phyloP scores from a whole-genome alignment of 2,113 vertebrate genomes.

The Polyodon spathula region DNA sequence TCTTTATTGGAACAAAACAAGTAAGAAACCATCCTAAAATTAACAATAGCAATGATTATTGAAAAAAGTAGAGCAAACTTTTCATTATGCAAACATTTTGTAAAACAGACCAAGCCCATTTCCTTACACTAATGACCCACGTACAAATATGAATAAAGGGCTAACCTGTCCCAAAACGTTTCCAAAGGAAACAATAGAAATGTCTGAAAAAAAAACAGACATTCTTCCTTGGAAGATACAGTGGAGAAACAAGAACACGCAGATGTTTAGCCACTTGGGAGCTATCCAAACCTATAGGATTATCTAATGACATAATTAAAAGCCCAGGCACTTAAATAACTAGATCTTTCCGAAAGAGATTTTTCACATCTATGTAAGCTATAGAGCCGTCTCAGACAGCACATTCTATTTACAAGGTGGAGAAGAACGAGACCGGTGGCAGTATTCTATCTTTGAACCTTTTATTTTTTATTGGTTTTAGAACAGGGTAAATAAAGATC shows the following conservation, averaged over 20 bases:
- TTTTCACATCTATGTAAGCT: constrained; percentile 7
- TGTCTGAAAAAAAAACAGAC: not conserved
- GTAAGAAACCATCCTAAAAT: no score
- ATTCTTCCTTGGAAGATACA: not conserved
- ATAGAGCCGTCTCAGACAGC: constrained; percentile 4
- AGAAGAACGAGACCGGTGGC: constrained; percentile 4
- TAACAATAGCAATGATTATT: not conserved
- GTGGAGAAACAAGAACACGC: constrained; percentile 1
- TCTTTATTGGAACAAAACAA: not conserved
- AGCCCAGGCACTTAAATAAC: constrained; percentile 20
- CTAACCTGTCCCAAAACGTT: no score
- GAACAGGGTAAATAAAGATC: constrained; percentile 1
- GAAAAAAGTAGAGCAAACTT: no score
- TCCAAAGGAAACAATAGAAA: not conserved
- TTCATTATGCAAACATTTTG: not conserved
- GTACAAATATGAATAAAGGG: no score
- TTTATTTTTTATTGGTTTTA: not conserved
- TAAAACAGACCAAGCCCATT: no score
- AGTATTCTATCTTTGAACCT: not conserved
- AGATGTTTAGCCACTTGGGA: constrained; percentile 18
- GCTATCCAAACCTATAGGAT: constrained; percentile 11
- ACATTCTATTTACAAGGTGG: constrained; percentile 20
- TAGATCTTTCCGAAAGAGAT: constrained; percentile 24
- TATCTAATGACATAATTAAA: constrained; percentile 28
- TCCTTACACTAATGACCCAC: no score